These are phyloP conservation scores for Coreoperca whiteheadi DNA, from an alignment of 2,113 vertebrate species.

Conservation along the genomic window DNA sequence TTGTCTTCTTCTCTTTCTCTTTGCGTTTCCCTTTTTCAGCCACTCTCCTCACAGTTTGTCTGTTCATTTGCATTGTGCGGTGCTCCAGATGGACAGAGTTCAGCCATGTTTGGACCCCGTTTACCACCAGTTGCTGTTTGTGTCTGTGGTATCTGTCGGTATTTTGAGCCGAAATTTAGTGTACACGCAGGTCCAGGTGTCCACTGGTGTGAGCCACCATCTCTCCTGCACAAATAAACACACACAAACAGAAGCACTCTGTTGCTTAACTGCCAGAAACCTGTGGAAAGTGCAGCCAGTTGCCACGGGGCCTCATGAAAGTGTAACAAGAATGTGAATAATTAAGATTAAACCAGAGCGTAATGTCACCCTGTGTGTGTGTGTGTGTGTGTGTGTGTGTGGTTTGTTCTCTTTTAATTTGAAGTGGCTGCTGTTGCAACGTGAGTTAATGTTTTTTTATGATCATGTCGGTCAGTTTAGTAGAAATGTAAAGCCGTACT, in stretches of 20 bases:
- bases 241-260: conserved; percentile 23
- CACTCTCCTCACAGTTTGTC: neutral
- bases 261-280: conserved; percentile 50
- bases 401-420: neutral
- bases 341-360: conserved; percentile 72
- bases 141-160: neutral
- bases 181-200: neutral
- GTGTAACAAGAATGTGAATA: conserved; percentile 75
- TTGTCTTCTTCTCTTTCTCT: neutral
- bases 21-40: conserved; percentile 8
- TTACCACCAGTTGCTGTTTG: neutral
- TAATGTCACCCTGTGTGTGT: conserved; percentile 53
- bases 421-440: neutral
- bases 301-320: conserved; percentile 68
- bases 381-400: conserved; percentile 8
- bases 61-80: conserved; percentile 27
- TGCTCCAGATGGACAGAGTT: conserved; percentile 10
- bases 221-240: conserved; percentile 27
- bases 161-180: neutral
- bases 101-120: neutral
- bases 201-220: neutral
- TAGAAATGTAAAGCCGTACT: neutral
- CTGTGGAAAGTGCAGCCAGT: conserved; percentile 43
- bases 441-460: conserved; percentile 1
- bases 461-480: neutral